phyloP scores from a whole-genome alignment of 2,113 vertebrate species.

The human (Homo sapiens) region DNA sequence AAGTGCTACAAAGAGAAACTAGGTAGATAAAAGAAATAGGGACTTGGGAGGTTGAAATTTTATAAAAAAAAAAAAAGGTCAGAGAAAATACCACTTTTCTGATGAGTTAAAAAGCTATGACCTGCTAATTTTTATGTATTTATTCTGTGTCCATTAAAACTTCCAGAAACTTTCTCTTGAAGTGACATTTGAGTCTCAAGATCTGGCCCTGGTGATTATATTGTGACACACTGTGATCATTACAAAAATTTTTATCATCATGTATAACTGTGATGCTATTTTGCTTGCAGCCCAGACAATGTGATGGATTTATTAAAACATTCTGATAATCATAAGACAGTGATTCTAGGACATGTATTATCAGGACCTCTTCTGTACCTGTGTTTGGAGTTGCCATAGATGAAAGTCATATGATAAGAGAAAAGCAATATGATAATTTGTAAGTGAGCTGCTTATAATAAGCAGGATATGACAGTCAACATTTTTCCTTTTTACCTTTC shows the following conservation, averaged over 20 bases:
- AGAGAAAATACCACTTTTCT: background rate
- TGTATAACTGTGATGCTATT: background rate
- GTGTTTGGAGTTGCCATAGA: background rate
- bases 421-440: background rate
- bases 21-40: background rate
- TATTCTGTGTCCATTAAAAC: background rate
- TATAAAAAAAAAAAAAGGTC: background rate
- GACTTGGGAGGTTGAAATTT: background rate
- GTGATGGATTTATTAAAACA: background rate
- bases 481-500: background rate
- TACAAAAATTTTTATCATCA: background rate
- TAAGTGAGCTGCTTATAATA: background rate
- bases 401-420: background rate
- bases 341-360: background rate
- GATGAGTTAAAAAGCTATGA: background rate
- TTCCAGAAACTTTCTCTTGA: slow-evolving; percentile 4
- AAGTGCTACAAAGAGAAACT: background rate
- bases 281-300: background rate
- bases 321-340: background rate
- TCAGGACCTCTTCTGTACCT: background rate
- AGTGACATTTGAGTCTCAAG: background rate
- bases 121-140: background rate
- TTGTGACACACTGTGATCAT: background rate
- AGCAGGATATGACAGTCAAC: background rate
- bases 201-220: background rate